Evolutionary conservation across 2,113 vertebrate species (phyloP), one percentile per base, ranked within the genome.

Genomic region (Cyphomyrus discorhynchus): DNA sequence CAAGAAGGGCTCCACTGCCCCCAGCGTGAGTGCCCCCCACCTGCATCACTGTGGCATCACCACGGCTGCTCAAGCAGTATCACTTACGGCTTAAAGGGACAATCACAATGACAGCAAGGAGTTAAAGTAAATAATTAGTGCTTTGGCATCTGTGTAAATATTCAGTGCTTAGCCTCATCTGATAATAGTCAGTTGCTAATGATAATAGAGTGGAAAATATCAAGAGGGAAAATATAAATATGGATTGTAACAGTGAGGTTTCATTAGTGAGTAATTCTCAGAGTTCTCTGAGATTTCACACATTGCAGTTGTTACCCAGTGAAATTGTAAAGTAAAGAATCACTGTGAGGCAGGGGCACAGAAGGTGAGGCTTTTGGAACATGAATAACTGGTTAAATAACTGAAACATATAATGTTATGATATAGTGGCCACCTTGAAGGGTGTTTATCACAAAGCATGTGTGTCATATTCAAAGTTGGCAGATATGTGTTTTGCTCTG

Each of bases 1-100:
- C 92, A 98, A 98, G 95, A 98, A 97, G 93, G 96, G 96, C 91
- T 96, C 96, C 0, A 95, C 97, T 0, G 95, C 95, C 47, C 96
- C 98, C n/a, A 97, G 95, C 77, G 98, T 99, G 95, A 99, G 98
- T 96, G 86, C 19, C 90, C 42, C 47, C 27, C 24, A 24, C 3
- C 56, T 4, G 13, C 3, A 8, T 58, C 66, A 53, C 27, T 27
- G 15, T 11, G 62, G 70, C 24, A 8, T 88, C 42, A 35, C 19
- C 3, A 82, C n/a, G 1, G 46, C 11, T 21, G 5, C 24, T 46
- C 2, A 3, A 8, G 46, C 39, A 17, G 88, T 17, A 35, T 74
- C 66, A 17, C 35, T 35, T 13, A 39, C 1, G 15, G 3, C 74
- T 80, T 11, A 31, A 31, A 5, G 62, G n/a, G 62, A 27, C 27